A percentile compares a stretch with the other conserved stretches of the same genome.
These are phyloP conservation scores for Nettapus auritus DNA, from an alignment of 2,113 vertebrate species.

Conservation along the genomic window DNA sequence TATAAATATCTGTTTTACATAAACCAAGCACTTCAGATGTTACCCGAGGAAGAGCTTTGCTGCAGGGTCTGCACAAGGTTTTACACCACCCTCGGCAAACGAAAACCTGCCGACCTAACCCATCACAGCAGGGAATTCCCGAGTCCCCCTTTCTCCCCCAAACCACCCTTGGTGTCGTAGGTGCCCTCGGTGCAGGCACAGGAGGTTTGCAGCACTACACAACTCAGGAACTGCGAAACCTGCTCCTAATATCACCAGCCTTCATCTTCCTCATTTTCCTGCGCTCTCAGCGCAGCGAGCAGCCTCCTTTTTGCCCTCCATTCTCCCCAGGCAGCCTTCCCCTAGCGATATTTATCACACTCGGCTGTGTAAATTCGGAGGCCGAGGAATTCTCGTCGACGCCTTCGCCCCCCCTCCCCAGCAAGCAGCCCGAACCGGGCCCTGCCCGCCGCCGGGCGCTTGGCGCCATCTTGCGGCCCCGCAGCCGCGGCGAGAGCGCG, in stretches of 20 bases:
- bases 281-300: accelerated
- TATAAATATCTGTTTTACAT: background rate
- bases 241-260: background rate
- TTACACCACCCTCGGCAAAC: background rate
- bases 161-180: background rate
- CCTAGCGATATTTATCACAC: background rate
- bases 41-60: background rate
- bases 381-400: too few species aligned
- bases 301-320: accelerated
- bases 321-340: background rate
- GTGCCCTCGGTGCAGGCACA: background rate
- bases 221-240: background rate
- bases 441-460: background rate
- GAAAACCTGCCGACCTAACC: background rate
- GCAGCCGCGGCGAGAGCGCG: too few species aligned
- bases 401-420: too few species aligned
- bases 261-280: accelerated
- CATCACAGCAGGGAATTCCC: background rate
- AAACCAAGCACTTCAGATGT: background rate
- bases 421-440: accelerated
- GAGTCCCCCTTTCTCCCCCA: background rate
- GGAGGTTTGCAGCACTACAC: background rate
- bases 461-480: constrained; percentile 32
- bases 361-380: accelerated
- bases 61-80: background rate